These are phyloP conservation scores for Ormyrus nitidulus DNA, from an alignment of 2,888 invertebrate genomes.

Conservation along the genomic window DNA sequence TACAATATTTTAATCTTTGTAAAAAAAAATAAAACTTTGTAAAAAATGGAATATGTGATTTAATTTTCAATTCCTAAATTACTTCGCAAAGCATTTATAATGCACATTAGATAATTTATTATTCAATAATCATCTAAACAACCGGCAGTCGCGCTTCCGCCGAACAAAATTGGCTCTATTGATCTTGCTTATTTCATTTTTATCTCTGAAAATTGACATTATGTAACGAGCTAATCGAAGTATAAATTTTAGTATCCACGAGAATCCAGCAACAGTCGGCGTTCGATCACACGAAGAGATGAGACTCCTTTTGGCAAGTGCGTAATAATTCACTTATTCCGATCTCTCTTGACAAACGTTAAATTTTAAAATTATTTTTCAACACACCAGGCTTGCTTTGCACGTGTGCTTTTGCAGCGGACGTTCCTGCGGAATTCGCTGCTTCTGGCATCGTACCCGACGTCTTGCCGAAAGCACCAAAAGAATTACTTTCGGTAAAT, in stretches of 20 bases:
- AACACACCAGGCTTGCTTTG: constrained; percentile 27
- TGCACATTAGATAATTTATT: constrained; percentile 1
- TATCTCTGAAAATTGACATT: constrained; percentile 27
- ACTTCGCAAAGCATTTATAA: background rate
- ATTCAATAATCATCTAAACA: background rate
- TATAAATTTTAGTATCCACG: constrained; percentile 40
- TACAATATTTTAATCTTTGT: constrained; percentile 11
- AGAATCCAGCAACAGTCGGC: constrained; percentile 17
- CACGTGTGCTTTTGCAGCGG: constrained; percentile 37
- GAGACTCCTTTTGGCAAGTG: constrained; percentile 47
- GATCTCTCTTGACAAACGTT: too few species aligned
- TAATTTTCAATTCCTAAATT: background rate
- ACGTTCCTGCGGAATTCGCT: constrained; percentile 39
- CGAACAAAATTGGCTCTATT: constrained; percentile 34
- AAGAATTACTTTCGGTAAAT: constrained; percentile 50
- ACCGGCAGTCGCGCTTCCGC: constrained; percentile 28
- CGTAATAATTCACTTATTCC: too few species aligned
- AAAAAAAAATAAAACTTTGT: constrained; percentile 20
- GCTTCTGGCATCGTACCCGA: constrained; percentile 46
- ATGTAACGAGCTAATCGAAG: constrained; percentile 34
- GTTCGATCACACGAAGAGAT: constrained; percentile 12
- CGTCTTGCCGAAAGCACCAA: constrained; percentile 35
- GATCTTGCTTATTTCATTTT: constrained; percentile 33
- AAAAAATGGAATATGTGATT: background rate
- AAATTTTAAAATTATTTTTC: background rate